These are phyloP conservation scores for Gobius niger DNA, from an alignment of 2,113 vertebrate species.

Conservation along the genomic window DNA sequence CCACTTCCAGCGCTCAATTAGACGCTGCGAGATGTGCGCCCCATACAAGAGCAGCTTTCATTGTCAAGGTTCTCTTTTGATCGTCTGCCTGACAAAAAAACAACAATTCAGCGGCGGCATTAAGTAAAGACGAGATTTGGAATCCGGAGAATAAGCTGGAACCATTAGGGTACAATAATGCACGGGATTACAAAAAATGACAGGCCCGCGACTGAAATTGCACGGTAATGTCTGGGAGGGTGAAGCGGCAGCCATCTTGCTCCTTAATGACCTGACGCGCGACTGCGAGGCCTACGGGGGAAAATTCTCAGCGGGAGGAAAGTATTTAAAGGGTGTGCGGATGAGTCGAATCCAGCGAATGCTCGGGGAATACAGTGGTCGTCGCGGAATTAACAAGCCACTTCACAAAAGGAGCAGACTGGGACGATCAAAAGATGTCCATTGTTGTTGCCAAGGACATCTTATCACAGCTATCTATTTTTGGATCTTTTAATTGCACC, in stretches of 20 bases:
- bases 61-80: slow-evolving; percentile 63
- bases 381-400: slow-evolving; percentile 69
- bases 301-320: slow-evolving; percentile 28
- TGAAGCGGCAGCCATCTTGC: slow-evolving; percentile 51
- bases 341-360: slow-evolving; percentile 42
- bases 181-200: slow-evolving; percentile 1
- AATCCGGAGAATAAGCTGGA: neutral
- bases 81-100: slow-evolving; percentile 58
- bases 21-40: slow-evolving; percentile 41
- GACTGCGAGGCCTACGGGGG: slow-evolving; percentile 4
- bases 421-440: slow-evolving; percentile 70
- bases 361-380: slow-evolving; percentile 28
- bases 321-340: slow-evolving; percentile 24
- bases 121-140: slow-evolving; percentile 5
- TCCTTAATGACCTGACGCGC: slow-evolving; percentile 53
- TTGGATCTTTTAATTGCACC: slow-evolving; percentile 69
- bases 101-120: slow-evolving; percentile 32
- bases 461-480: slow-evolving; percentile 67
- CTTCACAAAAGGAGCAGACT: slow-evolving; percentile 47
- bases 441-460: slow-evolving; percentile 73
- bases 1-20: slow-evolving; percentile 47
- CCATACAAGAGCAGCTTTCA: slow-evolving; percentile 30
- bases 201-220: slow-evolving; percentile 12
- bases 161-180: neutral
- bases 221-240: slow-evolving; percentile 30